Evolutionary conservation across 2,888 invertebrate genomes (phyloP).

Genomic region (Geotrupes spiniger): DNA sequence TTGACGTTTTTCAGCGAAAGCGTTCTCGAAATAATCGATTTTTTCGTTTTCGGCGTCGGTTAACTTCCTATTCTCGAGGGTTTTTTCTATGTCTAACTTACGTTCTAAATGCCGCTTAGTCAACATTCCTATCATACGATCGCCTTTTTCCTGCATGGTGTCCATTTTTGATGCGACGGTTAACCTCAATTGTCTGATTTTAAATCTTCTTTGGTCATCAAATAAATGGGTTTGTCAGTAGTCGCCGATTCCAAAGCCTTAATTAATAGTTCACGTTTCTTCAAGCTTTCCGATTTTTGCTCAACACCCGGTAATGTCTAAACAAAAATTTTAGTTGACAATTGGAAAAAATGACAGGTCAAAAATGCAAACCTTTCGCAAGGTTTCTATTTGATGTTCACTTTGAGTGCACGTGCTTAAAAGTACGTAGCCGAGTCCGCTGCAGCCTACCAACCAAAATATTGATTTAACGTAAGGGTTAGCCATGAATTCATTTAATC

Average conservation of each 20-base stretch:
- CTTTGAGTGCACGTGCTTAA: constrained; percentile 57
- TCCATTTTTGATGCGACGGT: no score
- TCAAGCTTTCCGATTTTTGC: constrained; percentile 32
- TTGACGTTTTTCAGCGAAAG: constrained; percentile 65
- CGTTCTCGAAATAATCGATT: constrained; percentile 67
- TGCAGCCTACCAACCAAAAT: constrained; percentile 60
- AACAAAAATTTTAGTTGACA: constrained; percentile 32
- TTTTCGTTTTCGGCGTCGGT: constrained; percentile 63
- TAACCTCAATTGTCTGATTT: constrained; percentile 1
- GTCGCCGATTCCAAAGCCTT: constrained; percentile 54
- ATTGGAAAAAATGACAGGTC: constrained; percentile 2
- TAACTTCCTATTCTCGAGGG: constrained; percentile 62
- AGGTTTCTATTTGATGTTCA: constrained; percentile 39
- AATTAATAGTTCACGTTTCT: constrained; percentile 43
- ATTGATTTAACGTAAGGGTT: constrained; percentile 46
- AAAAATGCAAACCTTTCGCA: constrained; percentile 29
- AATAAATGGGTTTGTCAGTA: constrained; percentile 21
- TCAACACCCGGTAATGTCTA: constrained; percentile 32
- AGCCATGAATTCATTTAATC: constrained; percentile 49
- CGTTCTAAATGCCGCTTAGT: constrained; percentile 62
- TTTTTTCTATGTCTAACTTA: constrained; percentile 62
- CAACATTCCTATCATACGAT: constrained; percentile 50
- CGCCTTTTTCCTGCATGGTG: constrained; percentile 40
- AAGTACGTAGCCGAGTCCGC: constrained; percentile 60
- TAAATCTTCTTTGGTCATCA: constrained; percentile 14